Conservation (phyloP, 2,888 invertebrate genomes). For the Eledona agricola region DNA sequence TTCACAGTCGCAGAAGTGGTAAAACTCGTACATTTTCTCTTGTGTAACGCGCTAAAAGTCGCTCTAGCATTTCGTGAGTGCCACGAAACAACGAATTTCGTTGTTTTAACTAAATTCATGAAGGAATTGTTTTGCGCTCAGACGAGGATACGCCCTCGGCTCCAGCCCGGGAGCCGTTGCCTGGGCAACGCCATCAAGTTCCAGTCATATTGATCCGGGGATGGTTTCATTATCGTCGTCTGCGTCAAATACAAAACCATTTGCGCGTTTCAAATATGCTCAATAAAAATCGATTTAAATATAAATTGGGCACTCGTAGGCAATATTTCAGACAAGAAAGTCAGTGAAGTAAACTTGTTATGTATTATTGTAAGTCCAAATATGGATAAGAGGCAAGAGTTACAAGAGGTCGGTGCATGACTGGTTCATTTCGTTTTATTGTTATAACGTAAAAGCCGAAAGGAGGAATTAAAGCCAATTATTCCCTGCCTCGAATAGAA, state of each 20-base stretch:
- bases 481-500: constrained; percentile 5
- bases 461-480: constrained; percentile 10
- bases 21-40: constrained; percentile 30
- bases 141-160: constrained; percentile 31
- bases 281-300: neutral
- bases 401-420: constrained; percentile 38
- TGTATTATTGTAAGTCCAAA: constrained; percentile 37
- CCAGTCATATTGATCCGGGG: constrained; percentile 45
- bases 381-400: constrained; percentile 36
- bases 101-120: too few relatives aligned
- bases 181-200: constrained; percentile 38
- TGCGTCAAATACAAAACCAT: too few relatives aligned
- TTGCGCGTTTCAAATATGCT: constrained; percentile 4
- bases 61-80: too few relatives aligned
- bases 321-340: constrained; percentile 4
- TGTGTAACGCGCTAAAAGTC: too few relatives aligned
- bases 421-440: constrained; percentile 34
- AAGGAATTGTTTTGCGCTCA: too few relatives aligned
- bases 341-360: constrained; percentile 8
- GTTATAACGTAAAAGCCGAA: constrained; percentile 21
- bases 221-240: too few relatives aligned
- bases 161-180: constrained; percentile 35
- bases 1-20: constrained; percentile 18
- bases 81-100: too few relatives aligned
- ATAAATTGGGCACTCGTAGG: neutral